Evolutionary conservation across 2,797 vertebrate genomes (phyloP), one percentile per base, ranked within the genome.

Genomic region (Pangasius sanitwongsei): DNA sequence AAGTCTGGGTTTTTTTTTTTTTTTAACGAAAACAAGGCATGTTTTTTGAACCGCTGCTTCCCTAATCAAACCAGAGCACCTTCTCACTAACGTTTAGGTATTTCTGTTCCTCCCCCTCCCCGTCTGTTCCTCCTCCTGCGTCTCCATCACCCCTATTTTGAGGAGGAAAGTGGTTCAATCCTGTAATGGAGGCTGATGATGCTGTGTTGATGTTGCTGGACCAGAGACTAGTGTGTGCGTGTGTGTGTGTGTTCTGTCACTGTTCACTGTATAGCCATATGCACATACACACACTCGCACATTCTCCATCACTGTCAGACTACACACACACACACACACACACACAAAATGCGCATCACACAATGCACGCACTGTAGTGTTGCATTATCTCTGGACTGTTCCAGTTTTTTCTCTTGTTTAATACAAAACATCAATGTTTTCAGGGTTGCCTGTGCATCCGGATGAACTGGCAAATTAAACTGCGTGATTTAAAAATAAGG

Each of bases 161-260:
- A 83, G 74, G 41, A 72, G 57, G 37, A 89, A 91, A 91, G 86
- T 92, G 92, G 92, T 91, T 92, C 67, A 28, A 87, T 92, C 91
- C 90, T 82, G 90, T 83, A 86, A 90, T 81, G 90, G 89, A 90
- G n/a, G 84, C 91, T 86, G 89, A 85, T 89, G 89, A 90, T 91
- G 90, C 90, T 84, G 87, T 92, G 90, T 86, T 81, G 88, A 87
- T 92, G 88, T 87, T 90, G 84, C 89, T 91, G 89, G 74, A 87
- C 85, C 81, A 87, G 4, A 81, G 85, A 92, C 11, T 44, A 7
- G 41, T 44, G 41, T 44, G 4, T 44, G 41, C 6, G 41, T 44
- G 41, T 44, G 44, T 44, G 44, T 9, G 87, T 65, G 69, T 88
- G 89, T 63, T 90, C 82, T 59, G 70, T 87, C 91, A 87, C 86